Conservation (phyloP, 92 coral and sea anemone species). For the Palythoa caribaeorum region DNA sequence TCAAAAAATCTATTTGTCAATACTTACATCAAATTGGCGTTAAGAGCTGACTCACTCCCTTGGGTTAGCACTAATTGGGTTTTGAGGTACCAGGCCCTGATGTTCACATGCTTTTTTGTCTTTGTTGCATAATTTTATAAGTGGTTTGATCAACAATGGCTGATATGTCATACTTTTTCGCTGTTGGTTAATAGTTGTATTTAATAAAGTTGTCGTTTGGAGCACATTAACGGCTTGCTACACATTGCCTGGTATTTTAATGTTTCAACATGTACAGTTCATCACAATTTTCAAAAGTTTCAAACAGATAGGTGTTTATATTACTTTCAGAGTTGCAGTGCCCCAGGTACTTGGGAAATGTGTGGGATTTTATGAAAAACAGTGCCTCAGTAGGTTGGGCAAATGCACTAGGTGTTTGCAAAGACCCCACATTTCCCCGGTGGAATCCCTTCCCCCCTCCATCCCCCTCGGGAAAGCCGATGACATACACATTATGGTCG, state of each 20-base stretch:
- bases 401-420: too few relatives aligned
- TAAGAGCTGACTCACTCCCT: slow-evolving; percentile 1
- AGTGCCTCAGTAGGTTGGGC: slow-evolving; percentile 10
- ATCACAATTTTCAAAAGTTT: slow-evolving; percentile 6
- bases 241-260: slow-evolving; percentile 7
- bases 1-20: slow-evolving; percentile 4
- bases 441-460: too few relatives aligned
- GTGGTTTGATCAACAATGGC: slow-evolving; percentile 2
- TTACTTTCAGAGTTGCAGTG: slow-evolving; percentile 15
- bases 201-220: slow-evolving; percentile 7
- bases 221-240: slow-evolving; percentile 6
- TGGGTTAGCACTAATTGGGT: neutral
- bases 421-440: too few relatives aligned
- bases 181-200: neutral
- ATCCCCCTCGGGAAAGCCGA: too few relatives aligned
- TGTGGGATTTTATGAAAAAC: slow-evolving; percentile 5
- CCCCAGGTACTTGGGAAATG: slow-evolving; percentile 15
- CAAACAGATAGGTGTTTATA: slow-evolving; percentile 14
- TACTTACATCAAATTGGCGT: slow-evolving; percentile 3
- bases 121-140: neutral
- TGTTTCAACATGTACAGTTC: slow-evolving; percentile 1
- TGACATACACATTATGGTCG: too few relatives aligned
- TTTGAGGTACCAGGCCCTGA: neutral
- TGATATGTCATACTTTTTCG: slow-evolving; percentile 7
- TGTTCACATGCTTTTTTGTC: slow-evolving; percentile 9